Percentiles rank a stretch among this genome's conserved stretches.
phyloP scores from a whole-genome alignment of 2,888 invertebrate genomes.

The Drosophila anomelani region DNA sequence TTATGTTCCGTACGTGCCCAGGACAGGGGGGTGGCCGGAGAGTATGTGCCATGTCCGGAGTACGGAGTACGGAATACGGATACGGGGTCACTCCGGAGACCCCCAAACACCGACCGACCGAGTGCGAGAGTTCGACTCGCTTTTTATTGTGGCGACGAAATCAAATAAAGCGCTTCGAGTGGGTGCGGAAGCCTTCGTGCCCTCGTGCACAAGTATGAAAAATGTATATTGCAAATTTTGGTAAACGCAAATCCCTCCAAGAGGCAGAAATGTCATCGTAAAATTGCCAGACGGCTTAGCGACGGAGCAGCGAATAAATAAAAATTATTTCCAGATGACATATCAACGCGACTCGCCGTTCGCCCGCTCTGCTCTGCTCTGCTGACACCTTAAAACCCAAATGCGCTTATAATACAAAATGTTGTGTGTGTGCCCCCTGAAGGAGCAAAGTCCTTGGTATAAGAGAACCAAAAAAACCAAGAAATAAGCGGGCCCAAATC shows the following conservation, averaged over 20 bases:
- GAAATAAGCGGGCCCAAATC: conserved; percentile 42
- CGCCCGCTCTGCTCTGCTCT: background rate
- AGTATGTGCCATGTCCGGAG: background rate
- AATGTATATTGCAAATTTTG: conserved; percentile 65
- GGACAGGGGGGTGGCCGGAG: conserved; percentile 53
- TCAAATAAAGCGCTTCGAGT: conserved; percentile 74
- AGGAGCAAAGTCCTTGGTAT: conserved; percentile 25
- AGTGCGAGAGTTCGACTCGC: conserved; percentile 18
- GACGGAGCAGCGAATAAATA: conserved; percentile 69
- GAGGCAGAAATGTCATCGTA: conserved; percentile 78
- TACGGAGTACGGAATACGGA: conserved; percentile 40
- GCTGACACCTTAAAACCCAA: conserved; percentile 80
- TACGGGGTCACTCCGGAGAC: conserved; percentile 34
- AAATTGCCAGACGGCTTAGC: conserved; percentile 80
- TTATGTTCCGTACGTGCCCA: conserved; percentile 82
- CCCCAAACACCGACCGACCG: background rate
- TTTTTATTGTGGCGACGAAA: conserved; percentile 77
- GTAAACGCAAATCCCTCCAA: conserved; percentile 79
- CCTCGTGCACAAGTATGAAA: conserved; percentile 35
- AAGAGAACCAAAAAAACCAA: conserved; percentile 27
- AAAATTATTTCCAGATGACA: conserved; percentile 81
- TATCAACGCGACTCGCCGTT: conserved; percentile 72
- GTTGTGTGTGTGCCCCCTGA: conserved; percentile 45
- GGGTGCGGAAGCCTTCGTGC: conserved; percentile 22
- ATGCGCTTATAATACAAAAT: conserved; percentile 81